These are phyloP conservation scores for Gallinago solitaria DNA, from an alignment of 2,797 vertebrate genomes.

Conservation along the genomic window DNA sequence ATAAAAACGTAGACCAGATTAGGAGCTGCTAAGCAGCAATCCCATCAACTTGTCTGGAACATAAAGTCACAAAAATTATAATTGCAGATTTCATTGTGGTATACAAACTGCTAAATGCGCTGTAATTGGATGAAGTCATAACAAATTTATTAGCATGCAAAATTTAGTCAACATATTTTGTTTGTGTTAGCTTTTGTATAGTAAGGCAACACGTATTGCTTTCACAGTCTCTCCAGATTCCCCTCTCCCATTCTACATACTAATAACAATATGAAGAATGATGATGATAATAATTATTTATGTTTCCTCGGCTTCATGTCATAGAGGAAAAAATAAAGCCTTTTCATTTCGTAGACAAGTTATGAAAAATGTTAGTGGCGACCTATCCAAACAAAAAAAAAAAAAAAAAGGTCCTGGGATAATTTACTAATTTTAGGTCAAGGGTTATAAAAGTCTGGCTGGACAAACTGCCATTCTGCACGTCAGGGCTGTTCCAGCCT, in stretches of 20 bases:
- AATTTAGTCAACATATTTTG: conserved; percentile 24
- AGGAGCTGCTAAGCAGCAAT: conserved; percentile 48
- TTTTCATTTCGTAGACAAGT: not conserved
- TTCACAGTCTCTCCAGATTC: not conserved
- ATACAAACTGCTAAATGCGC: conserved; percentile 56
- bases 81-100: conserved; percentile 52
- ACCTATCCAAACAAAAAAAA: not conserved
- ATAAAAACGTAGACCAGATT: conserved; percentile 38
- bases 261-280: not conserved
- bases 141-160: conserved; percentile 55
- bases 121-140: conserved; percentile 54
- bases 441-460: not conserved
- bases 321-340: not conserved
- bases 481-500: not conserved
- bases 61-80: conserved; percentile 45
- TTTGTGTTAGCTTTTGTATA: not conserved
- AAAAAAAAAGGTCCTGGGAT: not conserved
- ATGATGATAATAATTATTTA: not conserved
- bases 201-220: not conserved
- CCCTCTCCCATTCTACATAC: not conserved
- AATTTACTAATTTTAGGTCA: not conserved
- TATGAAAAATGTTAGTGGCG: not conserved
- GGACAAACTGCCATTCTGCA: not conserved
- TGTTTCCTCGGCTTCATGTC: not conserved
- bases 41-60: conserved; percentile 53